Evolutionary conservation across 1,140 invertebrate genomes (phyloP), one percentile per base, ranked within the genome.

Genomic region (Triops longicaudatus): DNA sequence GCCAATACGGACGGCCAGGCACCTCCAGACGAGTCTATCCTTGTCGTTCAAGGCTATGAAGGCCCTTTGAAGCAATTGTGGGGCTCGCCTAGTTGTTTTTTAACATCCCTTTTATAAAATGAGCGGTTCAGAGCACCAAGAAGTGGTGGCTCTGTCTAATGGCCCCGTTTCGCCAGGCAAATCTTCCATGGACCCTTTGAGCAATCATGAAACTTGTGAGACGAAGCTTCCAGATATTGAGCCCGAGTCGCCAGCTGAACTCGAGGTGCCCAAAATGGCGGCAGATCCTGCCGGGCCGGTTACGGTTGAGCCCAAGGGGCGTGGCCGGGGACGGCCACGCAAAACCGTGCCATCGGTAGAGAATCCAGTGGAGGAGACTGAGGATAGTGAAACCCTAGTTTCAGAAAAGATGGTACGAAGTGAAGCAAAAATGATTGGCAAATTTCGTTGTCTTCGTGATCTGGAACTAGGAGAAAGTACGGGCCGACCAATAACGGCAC

Each of bases 381-480:
- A 63, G 17, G 50, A 63, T 14, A 63, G 50, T 22, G 50, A 63
- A 63, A 2, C 7, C 10, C 50, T 14, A 63, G 22, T 14, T 63
- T 17, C 50, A 22, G 50, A 63, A 63, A 63, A 63, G 22, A 1
- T 63, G 4, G 50, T 63, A 14, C 50, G 50, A 63, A 63, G 50
- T 63, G 50, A 63, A 63, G 50, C 50, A 6, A 63, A 63, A 63
- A 63, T 63, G 50, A 28, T 77, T 26, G 76, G 76, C n/a, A 77
- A 77, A 44, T 77, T 77, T 43, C 76, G 72, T 26, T 77, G 73
- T 73, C 42, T 77, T 26, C 73, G 72, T 28, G 73, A 73, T 73
- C 43, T 77, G 17, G 63, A 43, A 50, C 72, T 73, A 6, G 42
- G 22, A n/a, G 76, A 77, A 2, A 77, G 31, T 17, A n/a, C 26